These are phyloP conservation scores for Esperia sulphurella DNA, from an alignment of 2,888 invertebrate species.

Conservation along the genomic window DNA sequence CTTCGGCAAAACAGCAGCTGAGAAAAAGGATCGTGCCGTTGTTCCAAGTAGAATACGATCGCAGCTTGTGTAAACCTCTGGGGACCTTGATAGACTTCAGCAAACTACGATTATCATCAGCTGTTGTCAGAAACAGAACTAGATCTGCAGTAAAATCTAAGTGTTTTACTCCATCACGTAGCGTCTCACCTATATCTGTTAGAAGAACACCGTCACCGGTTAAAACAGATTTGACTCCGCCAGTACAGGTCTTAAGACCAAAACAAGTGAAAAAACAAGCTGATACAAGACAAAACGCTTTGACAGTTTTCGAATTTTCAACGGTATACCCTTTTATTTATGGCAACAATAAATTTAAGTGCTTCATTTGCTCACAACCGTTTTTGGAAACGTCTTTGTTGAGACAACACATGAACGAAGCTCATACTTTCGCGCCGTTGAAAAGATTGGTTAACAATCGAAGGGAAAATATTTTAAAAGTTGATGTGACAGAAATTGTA, in stretches of 20 bases:
- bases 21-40: conserved; percentile 56
- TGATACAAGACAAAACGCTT: conserved; percentile 56
- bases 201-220: conserved; percentile 16
- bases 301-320: conserved; percentile 63
- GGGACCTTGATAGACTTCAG: conserved; percentile 61
- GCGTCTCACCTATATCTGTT: conserved; percentile 44
- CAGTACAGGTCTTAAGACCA: conserved; percentile 6
- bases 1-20: conserved; percentile 31
- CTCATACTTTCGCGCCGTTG: conserved; percentile 51
- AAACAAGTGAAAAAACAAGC: conserved; percentile 32
- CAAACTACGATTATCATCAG: conserved; percentile 30
- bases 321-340: conserved; percentile 68
- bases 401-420: conserved; percentile 54
- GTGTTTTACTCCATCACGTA: conserved; percentile 39
- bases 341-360: conserved; percentile 69
- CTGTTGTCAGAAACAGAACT: conserved; percentile 9
- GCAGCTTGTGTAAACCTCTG: conserved; percentile 64
- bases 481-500: conserved; percentile 55
- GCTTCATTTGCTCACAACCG: conserved; percentile 64
- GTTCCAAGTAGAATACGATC: conserved; percentile 71
- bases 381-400: conserved; percentile 53
- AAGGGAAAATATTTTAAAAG: conserved; percentile 62
- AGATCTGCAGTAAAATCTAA: conserved; percentile 16
- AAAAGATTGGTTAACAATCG: conserved; percentile 62
- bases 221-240: background rate